Percentiles rank a stretch among this genome's conserved stretches.
Evolutionary conservation across 2,113 vertebrate species (phyloP).

Genomic region (Rhea americana): DNA sequence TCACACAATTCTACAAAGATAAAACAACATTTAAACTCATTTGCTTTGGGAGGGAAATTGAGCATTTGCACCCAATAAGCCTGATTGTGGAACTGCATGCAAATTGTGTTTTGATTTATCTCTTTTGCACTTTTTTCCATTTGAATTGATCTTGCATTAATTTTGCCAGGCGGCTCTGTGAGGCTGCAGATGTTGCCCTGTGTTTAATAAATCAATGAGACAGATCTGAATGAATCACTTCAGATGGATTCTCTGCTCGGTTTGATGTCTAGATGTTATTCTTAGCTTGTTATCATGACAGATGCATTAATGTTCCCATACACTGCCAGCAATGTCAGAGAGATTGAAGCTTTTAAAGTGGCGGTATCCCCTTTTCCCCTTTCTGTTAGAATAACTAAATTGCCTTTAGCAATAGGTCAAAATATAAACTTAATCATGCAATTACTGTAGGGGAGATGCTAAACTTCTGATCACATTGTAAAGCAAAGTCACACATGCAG

Average conservation of each 20-base stretch:
- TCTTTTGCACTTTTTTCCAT: slow-evolving; percentile 87
- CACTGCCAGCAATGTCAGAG: slow-evolving; percentile 85
- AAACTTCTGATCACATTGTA: background rate
- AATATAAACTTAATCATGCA: slow-evolving; percentile 53
- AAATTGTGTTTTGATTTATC: slow-evolving; percentile 89
- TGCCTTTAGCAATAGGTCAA: slow-evolving; percentile 62
- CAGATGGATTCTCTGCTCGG: slow-evolving; percentile 86
- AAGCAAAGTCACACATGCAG: slow-evolving; percentile 7
- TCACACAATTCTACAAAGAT: slow-evolving; percentile 78
- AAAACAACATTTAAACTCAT: slow-evolving; percentile 81
- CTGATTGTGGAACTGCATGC: slow-evolving; percentile 85
- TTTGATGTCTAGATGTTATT: slow-evolving; percentile 92
- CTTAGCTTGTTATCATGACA: slow-evolving; percentile 94
- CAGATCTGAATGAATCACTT: slow-evolving; percentile 91
- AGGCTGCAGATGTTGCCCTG: slow-evolving; percentile 88
- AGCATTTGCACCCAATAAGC: slow-evolving; percentile 84
- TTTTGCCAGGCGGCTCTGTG: slow-evolving; percentile 83
- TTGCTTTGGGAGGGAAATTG: slow-evolving; percentile 80
- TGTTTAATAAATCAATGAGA: slow-evolving; percentile 90
- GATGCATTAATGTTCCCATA: slow-evolving; percentile 90
- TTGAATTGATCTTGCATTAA: slow-evolving; percentile 90
- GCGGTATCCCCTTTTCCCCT: slow-evolving; percentile 70
- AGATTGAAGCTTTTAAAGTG: slow-evolving; percentile 83
- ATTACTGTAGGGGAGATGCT: slow-evolving; percentile 34
- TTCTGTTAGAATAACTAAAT: slow-evolving; percentile 69